Base-by-base conservation (phyloP, 2,113 vertebrate genomes). In the Mohoua ochrocephala region DNA sequence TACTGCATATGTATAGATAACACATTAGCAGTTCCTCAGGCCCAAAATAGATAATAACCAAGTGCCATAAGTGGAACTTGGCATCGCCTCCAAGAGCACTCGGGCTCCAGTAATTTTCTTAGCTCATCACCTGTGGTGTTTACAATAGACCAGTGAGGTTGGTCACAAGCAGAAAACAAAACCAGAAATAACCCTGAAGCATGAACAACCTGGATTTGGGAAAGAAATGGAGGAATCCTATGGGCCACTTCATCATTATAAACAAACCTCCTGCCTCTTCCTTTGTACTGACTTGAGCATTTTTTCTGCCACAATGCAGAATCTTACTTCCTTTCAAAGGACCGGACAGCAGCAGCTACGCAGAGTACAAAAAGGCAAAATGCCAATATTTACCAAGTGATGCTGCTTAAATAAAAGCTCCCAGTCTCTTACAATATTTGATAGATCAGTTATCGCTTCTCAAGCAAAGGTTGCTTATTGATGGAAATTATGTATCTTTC, bases 11-110 rank as follows among this genome's bases (percentile, higher is more conserved):
- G 91, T 68, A 89, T 13, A 92, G 91, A 37, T 92, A 91, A 81
- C 41, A 89, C 52, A 68, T 70, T 77, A 93, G 73, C 80, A 93
- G 86, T 16, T 81, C 73, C 0, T 73, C 41, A 11, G 47, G 68
- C 89, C 69, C 84, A 82, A 87, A 96, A 89, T 5, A 96, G 86
- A 70, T 52, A 87, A 84, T 47, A 92, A 84, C 71, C 7, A 61
- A 91, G 65, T 56, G 33, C 79, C 13, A 1, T 19, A 47, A 86
- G 57, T 74, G 56, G 89, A 93, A 88, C 44, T 65, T 95, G 71
- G 71, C 63, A 69, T 2, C 3, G 6, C 68, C 61, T 92, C 67
- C 83, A 88, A 86, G 35, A 86, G 67, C 21, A 27, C 53, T 90
- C n/a, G 1, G 3, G 79, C 67, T 64, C 30, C 57, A 64, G 41